Evolutionary conservation across 2,888 invertebrate species (phyloP), one percentile per base, ranked within the genome.

Genomic region (Meganola albula): DNA sequence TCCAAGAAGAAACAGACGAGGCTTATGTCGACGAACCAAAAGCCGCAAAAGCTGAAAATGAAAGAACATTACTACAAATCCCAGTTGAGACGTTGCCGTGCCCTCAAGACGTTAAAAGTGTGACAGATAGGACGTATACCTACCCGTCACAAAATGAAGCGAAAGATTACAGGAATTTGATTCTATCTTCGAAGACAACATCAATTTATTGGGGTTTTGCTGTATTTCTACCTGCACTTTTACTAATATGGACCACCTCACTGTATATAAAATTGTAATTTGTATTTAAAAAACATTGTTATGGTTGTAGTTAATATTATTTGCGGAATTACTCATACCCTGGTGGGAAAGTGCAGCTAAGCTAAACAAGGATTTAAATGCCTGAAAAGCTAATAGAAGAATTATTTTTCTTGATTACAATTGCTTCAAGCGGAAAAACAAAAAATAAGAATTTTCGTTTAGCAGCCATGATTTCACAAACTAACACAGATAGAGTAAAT

Each of bases 31-130:
- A 84, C 38, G 82, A 79, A 52, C 73, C 79, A 4, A 79, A 74
- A 53, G 49, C 65, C 37, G 63, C 63, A 37, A 74, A 62, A 46
- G 70, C 62, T 3, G 82, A 80, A 43, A 77, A 87, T 63, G 83
- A 84, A 32, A 73, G 68, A 44, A 76, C 76, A 13, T 64, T 90
- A 35, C 80, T 89, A 29, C 87, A 88, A 53, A 85, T 90, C 35
- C 87, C 88, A 1, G 80, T 87, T 2, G 88, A 89, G 47, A 71
- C 82, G 31, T 66, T 90, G 33, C 90, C 90, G 10, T 90, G 90
- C 58, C 89, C 90, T 31, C 88, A 87, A 41, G 88, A 88, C 30
- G 72, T 88, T n/a, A 89, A 88, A 54, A 89, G 87, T 55, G 89
- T 89, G 26, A 90, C 90, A 10, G 90, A 89, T 44, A 68, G 80